Conservation (phyloP, 1,140 invertebrate species). For the Macrotrachela quadricornifera region DNA sequence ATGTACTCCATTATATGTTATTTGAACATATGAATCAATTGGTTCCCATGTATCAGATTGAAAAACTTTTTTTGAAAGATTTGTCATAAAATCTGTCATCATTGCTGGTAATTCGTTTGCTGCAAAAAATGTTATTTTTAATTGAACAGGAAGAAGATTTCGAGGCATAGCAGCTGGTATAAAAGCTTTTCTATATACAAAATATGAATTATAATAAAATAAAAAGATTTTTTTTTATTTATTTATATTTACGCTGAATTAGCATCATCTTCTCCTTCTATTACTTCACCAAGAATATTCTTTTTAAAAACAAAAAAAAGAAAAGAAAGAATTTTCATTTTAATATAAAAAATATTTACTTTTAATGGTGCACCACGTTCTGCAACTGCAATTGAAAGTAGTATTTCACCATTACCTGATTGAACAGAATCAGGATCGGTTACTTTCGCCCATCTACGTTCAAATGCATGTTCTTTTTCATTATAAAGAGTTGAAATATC, state of each 20-base stretch:
- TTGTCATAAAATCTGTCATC: slow-evolving; percentile 4
- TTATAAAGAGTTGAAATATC: background rate
- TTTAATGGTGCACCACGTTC: background rate
- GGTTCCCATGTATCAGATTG: no score
- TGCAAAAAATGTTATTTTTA: background rate
- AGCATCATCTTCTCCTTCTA: no score
- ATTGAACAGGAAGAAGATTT: background rate
- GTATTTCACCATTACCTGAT: background rate
- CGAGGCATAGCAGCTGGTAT: slow-evolving; percentile 7
- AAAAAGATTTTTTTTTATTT: background rate
- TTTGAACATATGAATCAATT: slow-evolving; percentile 5
- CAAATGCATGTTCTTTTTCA: slow-evolving; percentile 61
- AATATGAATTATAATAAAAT: background rate
- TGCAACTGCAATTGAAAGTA: background rate
- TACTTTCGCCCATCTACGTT: slow-evolving; percentile 69
- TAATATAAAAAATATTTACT: no score
- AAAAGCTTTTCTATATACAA: background rate
- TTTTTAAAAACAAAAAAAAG: no score
- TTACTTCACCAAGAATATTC: no score
- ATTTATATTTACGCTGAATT: no score
- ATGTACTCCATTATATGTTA: slow-evolving; percentile 1
- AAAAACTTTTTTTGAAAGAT: background rate
- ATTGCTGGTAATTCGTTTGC: slow-evolving; percentile 7
- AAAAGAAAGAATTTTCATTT: no score
- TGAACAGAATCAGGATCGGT: slow-evolving; percentile 60